Percentiles rank a stretch among this genome's conserved stretches.
phyloP scores from a whole-genome alignment of 2,888 invertebrate species.

The Crossocerus cetratus region DNA sequence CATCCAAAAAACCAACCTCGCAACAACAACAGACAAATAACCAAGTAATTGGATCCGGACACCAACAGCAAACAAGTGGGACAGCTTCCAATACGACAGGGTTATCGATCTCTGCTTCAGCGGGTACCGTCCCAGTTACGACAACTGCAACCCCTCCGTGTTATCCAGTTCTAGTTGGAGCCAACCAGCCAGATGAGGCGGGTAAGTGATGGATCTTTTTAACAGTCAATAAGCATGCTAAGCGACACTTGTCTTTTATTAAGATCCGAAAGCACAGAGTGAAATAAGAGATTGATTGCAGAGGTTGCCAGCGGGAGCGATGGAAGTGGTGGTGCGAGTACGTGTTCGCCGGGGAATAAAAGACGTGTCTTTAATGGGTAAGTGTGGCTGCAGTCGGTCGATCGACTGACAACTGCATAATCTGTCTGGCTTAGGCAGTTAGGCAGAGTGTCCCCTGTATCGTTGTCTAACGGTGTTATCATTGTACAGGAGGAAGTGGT shows the following conservation, averaged over 20 bases:
- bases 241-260: too few relatives aligned
- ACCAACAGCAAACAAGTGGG: conserved; percentile 7
- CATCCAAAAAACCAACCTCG: conserved; percentile 77
- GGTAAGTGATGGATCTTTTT: too few relatives aligned
- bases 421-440: too few relatives aligned
- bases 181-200: too few relatives aligned
- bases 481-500: conserved; percentile 87
- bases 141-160: not conserved
- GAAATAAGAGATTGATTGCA: conserved; percentile 70
- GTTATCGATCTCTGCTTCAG: not conserved
- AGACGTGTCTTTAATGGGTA: conserved; percentile 91
- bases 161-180: too few relatives aligned
- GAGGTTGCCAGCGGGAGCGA: conserved; percentile 83
- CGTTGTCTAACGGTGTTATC: not conserved
- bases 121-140: not conserved
- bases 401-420: too few relatives aligned
- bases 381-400: conserved; percentile 73
- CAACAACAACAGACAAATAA: conserved; percentile 42
- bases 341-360: conserved; percentile 91
- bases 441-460: not conserved
- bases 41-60: conserved; percentile 5
- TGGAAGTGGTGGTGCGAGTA: conserved; percentile 79
- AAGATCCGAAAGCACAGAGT: not conserved
- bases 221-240: too few relatives aligned
- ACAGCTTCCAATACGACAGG: not conserved